Base-by-base conservation (phyloP, 2,888 invertebrate species). In the Formica aserva region DNA sequence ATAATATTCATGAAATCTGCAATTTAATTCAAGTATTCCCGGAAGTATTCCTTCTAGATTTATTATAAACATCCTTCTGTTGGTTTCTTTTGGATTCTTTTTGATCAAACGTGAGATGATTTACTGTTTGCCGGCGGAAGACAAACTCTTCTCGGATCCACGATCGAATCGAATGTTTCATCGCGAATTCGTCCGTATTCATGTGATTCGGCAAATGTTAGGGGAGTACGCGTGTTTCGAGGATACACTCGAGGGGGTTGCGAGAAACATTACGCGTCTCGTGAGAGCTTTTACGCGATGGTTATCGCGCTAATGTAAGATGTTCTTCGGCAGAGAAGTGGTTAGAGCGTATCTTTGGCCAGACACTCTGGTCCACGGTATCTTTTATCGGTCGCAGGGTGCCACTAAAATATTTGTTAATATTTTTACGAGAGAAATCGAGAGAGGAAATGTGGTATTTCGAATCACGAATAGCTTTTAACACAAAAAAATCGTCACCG, bases 261-360 rank as follows among this genome's bases (percentile, higher is more conserved):
- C 32, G 18, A 72, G n/a, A 60, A 86, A 60, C 63, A 75, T 83
- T 87, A 81, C 65, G 86, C 76, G 74, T 62, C 86, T 75, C 85
- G 48, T 45, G 85, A 83, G 86, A 35, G 82, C 55, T 82, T 76
- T 87, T 82, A 45, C 55, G 62, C 22, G 41, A 65, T 57, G 71
- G 29, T 78, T 76, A 41, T 13, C 38, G 45, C 26, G 41, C 18
- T 41, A 22, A 22, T 22, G 22, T 22, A 38, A 71, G n/a, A 15
- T 26, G 66, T 67, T 74, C 38, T 78, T 83, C 9, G 66, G 35
- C 11, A 11, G 69, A 32, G 67, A 67, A 75, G 48, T 52, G 69
- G 38, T 75, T 11, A 75, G 76, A 82, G 76, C 82, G 62, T 76
- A 62, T 77, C 48, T 72, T 69, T 29, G 35, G 82, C 22, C 60